Evolutionary conservation across 2,888 invertebrate genomes (phyloP).

Genomic region (Phragmatobia fuliginosa): DNA sequence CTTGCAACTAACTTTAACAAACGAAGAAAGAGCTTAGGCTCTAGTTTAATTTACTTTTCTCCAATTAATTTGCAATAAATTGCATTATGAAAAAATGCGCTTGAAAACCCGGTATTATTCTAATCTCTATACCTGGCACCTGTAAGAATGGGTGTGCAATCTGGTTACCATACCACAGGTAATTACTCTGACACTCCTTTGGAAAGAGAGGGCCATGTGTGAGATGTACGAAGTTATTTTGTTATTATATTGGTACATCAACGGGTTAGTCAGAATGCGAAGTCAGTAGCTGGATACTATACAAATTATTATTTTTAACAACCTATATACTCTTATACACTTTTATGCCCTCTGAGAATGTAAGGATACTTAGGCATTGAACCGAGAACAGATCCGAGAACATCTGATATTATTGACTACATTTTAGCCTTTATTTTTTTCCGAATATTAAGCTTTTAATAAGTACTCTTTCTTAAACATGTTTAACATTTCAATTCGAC

Average conservation of each 20-base stretch:
- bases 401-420: not conserved
- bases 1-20: too few relatives aligned
- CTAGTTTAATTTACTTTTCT: not conserved
- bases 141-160: too few relatives aligned
- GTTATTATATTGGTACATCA: too few relatives aligned
- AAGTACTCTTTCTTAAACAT: not conserved
- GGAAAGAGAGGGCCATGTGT: too few relatives aligned
- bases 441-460: not conserved
- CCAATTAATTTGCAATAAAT: too few relatives aligned
- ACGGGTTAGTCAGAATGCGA: not conserved
- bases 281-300: not conserved
- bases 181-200: too few relatives aligned
- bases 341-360: not conserved
- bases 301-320: too few relatives aligned
- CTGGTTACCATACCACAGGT: too few relatives aligned
- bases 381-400: not conserved
- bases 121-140: too few relatives aligned
- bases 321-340: too few relatives aligned
- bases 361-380: not conserved
- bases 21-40: not conserved
- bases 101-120: not conserved
- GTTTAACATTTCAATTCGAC: not conserved
- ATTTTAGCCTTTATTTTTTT: not conserved
- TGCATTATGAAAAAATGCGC: not conserved
- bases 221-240: too few relatives aligned